Conservation (phyloP, 2,888 invertebrate genomes). For the Phorcus lineatus region DNA sequence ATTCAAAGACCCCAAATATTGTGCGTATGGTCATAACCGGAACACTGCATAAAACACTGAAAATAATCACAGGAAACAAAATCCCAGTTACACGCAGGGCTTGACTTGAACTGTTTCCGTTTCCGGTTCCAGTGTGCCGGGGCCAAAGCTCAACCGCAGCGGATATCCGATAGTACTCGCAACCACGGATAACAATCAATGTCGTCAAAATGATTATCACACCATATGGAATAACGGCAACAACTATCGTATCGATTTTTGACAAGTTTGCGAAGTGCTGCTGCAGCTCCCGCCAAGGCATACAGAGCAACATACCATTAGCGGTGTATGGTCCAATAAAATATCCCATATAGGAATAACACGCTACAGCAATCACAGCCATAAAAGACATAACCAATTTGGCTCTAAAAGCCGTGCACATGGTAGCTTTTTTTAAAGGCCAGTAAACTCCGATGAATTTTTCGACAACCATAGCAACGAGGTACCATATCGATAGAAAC, state of each 20-base stretch:
- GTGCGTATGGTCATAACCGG: slow-evolving; percentile 34
- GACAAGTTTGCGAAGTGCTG: slow-evolving; percentile 43
- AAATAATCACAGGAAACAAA: slow-evolving; percentile 36
- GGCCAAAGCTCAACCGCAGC: slow-evolving; percentile 32
- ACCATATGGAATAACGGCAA: slow-evolving; percentile 54
- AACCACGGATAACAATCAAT: slow-evolving; percentile 54
- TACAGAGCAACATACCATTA: slow-evolving; percentile 20
- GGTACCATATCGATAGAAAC: slow-evolving; percentile 64
- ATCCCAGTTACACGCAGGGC: slow-evolving; percentile 37
- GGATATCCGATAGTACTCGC: slow-evolving; percentile 52
- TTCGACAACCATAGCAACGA: slow-evolving; percentile 58
- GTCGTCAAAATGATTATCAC: slow-evolving; percentile 52
- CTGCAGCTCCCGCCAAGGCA: slow-evolving; percentile 38
- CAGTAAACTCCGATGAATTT: slow-evolving; percentile 63
- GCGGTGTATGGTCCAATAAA: slow-evolving; percentile 48
- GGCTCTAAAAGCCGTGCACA: slow-evolving; percentile 69
- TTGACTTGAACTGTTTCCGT: neutral
- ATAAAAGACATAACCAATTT: slow-evolving; percentile 65
- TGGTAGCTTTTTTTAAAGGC: slow-evolving; percentile 57
- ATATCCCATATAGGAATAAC: slow-evolving; percentile 66
- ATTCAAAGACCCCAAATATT: slow-evolving; percentile 6
- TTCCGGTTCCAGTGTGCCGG: neutral
- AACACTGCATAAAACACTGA: slow-evolving; percentile 35
- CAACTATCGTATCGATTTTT: slow-evolving; percentile 58
- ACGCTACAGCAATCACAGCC: slow-evolving; percentile 55